phyloP scores from a whole-genome alignment of 2,797 vertebrate species.

The Poeciliopsis infans region DNA sequence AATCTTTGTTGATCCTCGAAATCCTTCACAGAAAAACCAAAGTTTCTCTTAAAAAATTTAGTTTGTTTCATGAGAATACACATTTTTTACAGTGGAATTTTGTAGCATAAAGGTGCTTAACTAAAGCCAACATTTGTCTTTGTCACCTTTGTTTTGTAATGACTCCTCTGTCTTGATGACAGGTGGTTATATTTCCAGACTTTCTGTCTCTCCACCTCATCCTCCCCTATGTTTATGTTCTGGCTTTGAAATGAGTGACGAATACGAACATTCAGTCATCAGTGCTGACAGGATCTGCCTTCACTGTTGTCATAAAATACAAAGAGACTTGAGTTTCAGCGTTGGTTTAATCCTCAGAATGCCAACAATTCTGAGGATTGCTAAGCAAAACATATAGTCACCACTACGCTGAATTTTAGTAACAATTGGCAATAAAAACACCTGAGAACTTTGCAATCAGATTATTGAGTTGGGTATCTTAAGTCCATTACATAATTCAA shows the following conservation, averaged over 20 bases:
- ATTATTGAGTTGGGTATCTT: conserved; percentile 16
- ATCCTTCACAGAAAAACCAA: too few species aligned
- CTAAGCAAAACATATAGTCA: not conserved
- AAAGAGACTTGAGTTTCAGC: not conserved
- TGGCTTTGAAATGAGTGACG: conserved; percentile 57
- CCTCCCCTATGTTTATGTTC: conserved; percentile 60
- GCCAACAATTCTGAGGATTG: not conserved
- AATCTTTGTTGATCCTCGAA: not conserved
- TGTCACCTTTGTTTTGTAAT: not conserved
- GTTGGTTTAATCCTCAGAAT: not conserved
- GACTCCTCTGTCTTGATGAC: conserved; percentile 2
- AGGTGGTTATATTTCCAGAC: conserved; percentile 10
- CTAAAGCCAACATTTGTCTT: not conserved
- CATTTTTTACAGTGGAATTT: conserved; percentile 4
- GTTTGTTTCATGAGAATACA: not conserved
- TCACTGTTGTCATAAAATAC: not conserved
- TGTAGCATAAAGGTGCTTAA: not conserved
- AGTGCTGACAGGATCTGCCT: conserved; percentile 14
- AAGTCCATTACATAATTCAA: conserved; percentile 40
- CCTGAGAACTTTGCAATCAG: conserved; percentile 16
- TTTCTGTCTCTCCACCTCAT: conserved; percentile 46
- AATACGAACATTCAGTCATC: conserved; percentile 68
- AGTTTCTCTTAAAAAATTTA: not conserved
- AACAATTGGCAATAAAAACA: not conserved
- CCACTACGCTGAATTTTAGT: not conserved